Conservation (phyloP, 2,113 vertebrate genomes). For the Alaudala cheleensis region DNA sequence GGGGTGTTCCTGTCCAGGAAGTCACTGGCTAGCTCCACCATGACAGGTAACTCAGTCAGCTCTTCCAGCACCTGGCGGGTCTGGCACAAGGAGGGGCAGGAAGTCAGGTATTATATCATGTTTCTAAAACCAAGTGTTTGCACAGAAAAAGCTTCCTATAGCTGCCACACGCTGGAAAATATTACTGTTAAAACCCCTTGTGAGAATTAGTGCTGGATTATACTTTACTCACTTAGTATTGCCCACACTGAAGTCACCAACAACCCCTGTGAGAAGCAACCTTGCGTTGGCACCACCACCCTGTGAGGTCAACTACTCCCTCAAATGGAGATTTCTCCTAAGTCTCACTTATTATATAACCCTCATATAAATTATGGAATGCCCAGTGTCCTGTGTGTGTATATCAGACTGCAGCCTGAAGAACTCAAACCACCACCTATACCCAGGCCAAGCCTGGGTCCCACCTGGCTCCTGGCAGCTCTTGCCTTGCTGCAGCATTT, state of each 20-base stretch:
- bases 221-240: background rate
- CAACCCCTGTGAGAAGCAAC: background rate
- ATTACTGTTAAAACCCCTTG: background rate
- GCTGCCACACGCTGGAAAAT: background rate
- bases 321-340: accelerated
- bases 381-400: background rate
- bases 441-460: background rate
- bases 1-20: conserved; percentile 98
- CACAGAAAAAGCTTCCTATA: background rate
- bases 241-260: background rate
- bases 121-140: background rate
- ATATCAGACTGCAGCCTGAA: background rate
- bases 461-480: background rate
- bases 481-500: background rate
- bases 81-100: conserved; percentile 61
- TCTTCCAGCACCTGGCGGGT: conserved; percentile 98
- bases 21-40: conserved; percentile 98
- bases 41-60: conserved; percentile 94
- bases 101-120: background rate
- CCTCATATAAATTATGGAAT: accelerated
- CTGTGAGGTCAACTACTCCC: background rate
- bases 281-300: background rate
- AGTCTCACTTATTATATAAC: background rate
- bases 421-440: background rate
- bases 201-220: background rate